Evolutionary conservation across 2,797 vertebrate genomes (phyloP), one percentile per base, ranked within the genome.

Genomic region (Alfaro cultratus): DNA sequence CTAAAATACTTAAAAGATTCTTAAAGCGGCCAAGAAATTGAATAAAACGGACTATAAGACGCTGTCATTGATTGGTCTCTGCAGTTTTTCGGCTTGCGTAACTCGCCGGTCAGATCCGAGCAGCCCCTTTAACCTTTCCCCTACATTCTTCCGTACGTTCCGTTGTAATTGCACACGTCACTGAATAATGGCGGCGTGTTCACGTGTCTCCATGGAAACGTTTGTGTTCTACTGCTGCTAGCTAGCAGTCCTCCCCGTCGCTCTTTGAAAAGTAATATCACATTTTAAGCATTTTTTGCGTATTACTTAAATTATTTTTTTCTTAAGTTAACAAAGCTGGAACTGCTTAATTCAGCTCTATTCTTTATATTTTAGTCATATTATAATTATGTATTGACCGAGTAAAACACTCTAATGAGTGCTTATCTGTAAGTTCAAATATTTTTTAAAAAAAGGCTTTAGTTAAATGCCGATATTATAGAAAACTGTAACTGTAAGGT

Each of bases 91-190:
- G 47, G 12, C 41, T 93, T 93, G 86, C 83, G 6, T 93, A 91
- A 93, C 45, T 1, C 0, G 62, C 62, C 76, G 73, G 80, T 75
- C 16, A 7, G 70, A 74, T 39, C 55, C 67, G 47, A 71, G 53
- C 26, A 29, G 53, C 11, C 70, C 70, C 23, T 78, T 53, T 8
- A 73, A 95, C 93, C 95, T 96, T 94, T 95, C 83, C 77, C 91
- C 94, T 82, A 94, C 53, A 87, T 91, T 78, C 62, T 60, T 18
- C 18, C 29, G 67, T 11, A 73, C 68, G 41, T 29, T 6, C 12
- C 46, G 2, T 15, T 26, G 41, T 71, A 45, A 31, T n/a, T 46
- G 29, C 0, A 5, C 64, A 70, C 94, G 89, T 93, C 92, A 93
- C 49, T 1, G 4, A 2, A 12, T 5, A 72, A 64, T 73, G 64